Conservation (phyloP, 1,140 invertebrate species). For the Spodoptera litura region DNA sequence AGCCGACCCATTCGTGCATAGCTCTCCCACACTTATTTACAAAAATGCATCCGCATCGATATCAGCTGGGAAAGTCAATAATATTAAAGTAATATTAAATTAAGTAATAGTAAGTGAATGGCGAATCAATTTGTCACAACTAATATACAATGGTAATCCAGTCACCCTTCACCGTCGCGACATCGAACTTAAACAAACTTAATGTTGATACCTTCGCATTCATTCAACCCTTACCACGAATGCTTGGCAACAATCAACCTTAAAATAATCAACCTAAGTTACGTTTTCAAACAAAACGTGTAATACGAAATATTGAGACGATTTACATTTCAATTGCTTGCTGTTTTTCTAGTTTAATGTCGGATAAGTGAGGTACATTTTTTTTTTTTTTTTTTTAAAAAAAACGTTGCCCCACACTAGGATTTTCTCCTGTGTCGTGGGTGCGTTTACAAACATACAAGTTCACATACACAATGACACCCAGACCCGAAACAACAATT, state of each 20-base stretch:
- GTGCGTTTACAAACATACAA: too few relatives aligned
- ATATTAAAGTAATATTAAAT: too few relatives aligned
- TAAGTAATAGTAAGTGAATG: too few relatives aligned
- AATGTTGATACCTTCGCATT: neutral
- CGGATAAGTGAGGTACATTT: neutral
- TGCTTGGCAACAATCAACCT: slow-evolving; percentile 4
- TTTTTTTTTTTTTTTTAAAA: too few relatives aligned
- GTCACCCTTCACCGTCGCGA: neutral
- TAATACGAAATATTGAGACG: neutral
- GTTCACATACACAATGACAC: too few relatives aligned
- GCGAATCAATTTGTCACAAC: neutral
- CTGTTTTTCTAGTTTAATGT: slow-evolving; percentile 20
- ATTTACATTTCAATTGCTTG: slow-evolving; percentile 35
- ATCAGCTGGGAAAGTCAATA: too few relatives aligned
- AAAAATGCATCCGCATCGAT: too few relatives aligned
- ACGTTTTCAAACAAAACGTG: neutral
- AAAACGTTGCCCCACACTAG: too few relatives aligned
- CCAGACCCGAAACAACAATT: too few relatives aligned
- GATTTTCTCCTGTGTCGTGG: too few relatives aligned
- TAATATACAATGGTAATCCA: slow-evolving; percentile 3
- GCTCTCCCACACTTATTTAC: too few relatives aligned
- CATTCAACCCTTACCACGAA: slow-evolving; percentile 1
- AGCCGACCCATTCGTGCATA: too few relatives aligned
- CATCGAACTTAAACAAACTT: slow-evolving; percentile 17
- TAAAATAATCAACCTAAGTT: neutral